Percentiles rank a stretch among this genome's conserved stretches.
Conservation (phyloP, 2,113 vertebrate genomes). For the Ceyx margarethae region DNA sequence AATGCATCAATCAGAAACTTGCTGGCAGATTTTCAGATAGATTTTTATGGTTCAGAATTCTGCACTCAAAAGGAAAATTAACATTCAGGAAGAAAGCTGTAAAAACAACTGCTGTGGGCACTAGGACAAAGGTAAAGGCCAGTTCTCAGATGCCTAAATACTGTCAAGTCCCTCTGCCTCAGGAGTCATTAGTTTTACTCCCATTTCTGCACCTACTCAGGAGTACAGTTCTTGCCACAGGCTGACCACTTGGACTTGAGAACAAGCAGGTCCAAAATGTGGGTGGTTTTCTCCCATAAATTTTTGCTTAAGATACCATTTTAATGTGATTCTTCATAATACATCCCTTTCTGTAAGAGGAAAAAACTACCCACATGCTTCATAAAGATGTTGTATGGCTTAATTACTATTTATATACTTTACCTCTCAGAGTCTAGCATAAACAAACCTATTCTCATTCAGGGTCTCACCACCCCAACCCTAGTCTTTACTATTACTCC, state of each 20-base stretch:
- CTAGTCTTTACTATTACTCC: background rate
- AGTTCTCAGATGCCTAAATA: background rate
- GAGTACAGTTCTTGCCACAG: background rate
- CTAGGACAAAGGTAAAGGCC: background rate
- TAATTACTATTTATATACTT: background rate
- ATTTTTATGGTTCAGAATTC: background rate
- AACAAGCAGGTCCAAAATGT: background rate
- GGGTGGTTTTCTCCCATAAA: too few species aligned
- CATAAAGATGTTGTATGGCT: background rate
- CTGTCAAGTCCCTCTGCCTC: background rate
- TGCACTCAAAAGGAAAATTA: background rate
- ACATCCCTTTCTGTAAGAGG: background rate
- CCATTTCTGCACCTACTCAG: background rate
- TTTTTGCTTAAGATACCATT: background rate
- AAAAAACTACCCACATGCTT: background rate
- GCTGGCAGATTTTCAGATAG: background rate
- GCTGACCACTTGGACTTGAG: background rate
- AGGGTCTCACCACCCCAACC: background rate
- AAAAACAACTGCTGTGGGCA: background rate
- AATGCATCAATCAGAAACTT: background rate
- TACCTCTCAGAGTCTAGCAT: background rate
- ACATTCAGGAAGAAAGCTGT: background rate
- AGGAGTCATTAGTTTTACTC: background rate
- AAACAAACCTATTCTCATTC: background rate
- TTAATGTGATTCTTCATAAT: background rate